A percentile compares a stretch with the other conserved stretches of the same genome.
These are phyloP conservation scores for Aspidoscelis tigris DNA, from an alignment of 2,113 vertebrate species.

Conservation along the genomic window DNA sequence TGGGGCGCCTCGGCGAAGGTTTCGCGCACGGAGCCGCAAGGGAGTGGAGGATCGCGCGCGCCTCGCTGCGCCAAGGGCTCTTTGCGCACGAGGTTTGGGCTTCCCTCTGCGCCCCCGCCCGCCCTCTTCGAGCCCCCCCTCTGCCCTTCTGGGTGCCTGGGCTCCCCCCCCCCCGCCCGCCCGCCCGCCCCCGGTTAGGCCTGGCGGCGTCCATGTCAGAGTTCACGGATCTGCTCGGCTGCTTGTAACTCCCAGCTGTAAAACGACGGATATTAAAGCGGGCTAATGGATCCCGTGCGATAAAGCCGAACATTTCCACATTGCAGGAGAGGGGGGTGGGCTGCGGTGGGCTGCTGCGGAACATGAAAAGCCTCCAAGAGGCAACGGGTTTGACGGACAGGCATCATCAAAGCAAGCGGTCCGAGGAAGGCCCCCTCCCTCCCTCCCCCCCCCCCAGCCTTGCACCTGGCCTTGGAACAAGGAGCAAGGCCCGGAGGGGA, in stretches of 20 bases:
- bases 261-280: constrained; percentile 69
- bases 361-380: not conserved
- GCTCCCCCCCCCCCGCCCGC: not conserved
- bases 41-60: too few relatives aligned
- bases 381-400: not conserved
- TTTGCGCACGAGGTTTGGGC: too few relatives aligned
- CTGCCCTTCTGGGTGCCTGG: constrained; percentile 2
- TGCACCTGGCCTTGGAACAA: constrained; percentile 59
- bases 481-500: not conserved
- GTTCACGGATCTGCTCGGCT: constrained; percentile 65
- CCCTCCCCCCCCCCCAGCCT: not conserved
- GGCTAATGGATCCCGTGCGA: constrained; percentile 65
- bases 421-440: constrained; percentile 27
- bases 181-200: not conserved
- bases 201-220: constrained; percentile 60
- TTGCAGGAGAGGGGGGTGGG: not conserved
- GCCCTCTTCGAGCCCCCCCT: not conserved
- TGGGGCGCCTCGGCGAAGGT: too few relatives aligned
- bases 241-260: constrained; percentile 65
- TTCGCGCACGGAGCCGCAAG: too few relatives aligned
- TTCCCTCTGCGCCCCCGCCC: too few relatives aligned
- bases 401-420: not conserved
- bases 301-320: constrained; percentile 55
- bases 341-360: constrained; percentile 35
- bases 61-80: too few relatives aligned